phyloP scores from a whole-genome alignment of 1,140 invertebrate genomes.

The Drosophila mojavensis region DNA sequence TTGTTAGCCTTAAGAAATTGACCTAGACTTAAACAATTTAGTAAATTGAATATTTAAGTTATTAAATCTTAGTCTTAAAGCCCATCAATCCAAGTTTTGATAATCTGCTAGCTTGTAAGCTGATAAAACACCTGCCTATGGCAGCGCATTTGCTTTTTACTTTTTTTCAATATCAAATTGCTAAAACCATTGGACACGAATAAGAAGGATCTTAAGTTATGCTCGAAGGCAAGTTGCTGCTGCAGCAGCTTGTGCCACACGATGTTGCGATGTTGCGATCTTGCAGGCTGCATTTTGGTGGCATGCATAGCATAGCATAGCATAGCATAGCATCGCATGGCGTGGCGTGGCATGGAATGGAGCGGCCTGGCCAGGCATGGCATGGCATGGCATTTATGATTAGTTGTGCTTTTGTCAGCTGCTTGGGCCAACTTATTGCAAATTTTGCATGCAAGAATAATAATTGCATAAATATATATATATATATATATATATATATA shows the following conservation, averaged over 20 bases:
- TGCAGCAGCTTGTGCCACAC: constrained; percentile 4
- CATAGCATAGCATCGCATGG: too few relatives aligned
- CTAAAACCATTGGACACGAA: constrained; percentile 18
- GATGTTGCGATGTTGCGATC: background rate
- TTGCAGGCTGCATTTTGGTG: constrained; percentile 8
- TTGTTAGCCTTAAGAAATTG: too few relatives aligned
- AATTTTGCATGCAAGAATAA: constrained; percentile 72
- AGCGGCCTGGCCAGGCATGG: background rate
- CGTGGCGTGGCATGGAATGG: too few relatives aligned
- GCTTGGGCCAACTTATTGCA: constrained; percentile 62
- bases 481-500: constrained; percentile 24
- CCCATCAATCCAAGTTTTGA: too few relatives aligned
- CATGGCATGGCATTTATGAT: constrained; percentile 61
- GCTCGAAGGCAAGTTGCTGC: background rate
- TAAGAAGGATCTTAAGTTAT: constrained; percentile 15
- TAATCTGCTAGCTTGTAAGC: too few relatives aligned
- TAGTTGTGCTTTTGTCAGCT: constrained; percentile 60
- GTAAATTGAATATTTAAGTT: background rate
- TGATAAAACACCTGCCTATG: constrained; percentile 9
- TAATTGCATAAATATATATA: constrained; percentile 69
- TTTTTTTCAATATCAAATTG: constrained; percentile 1
- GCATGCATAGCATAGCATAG: constrained; percentile 13
- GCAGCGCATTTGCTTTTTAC: background rate
- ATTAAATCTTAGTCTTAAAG: too few relatives aligned
- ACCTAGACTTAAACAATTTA: too few relatives aligned